Evolutionary conservation across 1,140 invertebrate species (phyloP).

Genomic region (Holcopasites calliopsidis): DNA sequence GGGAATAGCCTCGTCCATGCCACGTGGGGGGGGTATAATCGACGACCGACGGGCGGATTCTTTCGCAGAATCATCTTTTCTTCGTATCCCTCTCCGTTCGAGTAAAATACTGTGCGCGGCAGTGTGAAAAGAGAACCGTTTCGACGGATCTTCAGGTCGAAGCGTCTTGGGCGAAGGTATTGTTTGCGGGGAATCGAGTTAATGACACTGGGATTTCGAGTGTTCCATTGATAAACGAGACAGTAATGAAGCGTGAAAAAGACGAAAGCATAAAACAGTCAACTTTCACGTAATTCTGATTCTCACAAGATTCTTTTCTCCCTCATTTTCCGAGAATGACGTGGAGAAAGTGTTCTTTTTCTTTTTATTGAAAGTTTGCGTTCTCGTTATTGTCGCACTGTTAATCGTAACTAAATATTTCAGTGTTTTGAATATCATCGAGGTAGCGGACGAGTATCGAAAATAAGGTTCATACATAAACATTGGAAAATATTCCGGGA

Average conservation of each 20-base stretch:
- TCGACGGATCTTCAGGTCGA: background rate
- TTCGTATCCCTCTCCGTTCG: background rate
- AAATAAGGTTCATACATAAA: background rate
- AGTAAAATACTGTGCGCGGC: conserved; percentile 12
- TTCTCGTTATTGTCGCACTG: too few species aligned
- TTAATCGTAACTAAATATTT: background rate
- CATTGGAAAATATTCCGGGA: background rate
- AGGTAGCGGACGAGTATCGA: background rate
- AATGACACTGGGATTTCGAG: background rate
- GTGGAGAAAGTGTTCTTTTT: too few species aligned
- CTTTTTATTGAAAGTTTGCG: too few species aligned
- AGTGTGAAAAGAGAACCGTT: background rate
- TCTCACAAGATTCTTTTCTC: too few species aligned
- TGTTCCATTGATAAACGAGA: too few species aligned
- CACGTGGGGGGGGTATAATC: background rate
- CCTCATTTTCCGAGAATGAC: too few species aligned
- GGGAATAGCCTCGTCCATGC: conserved; percentile 36
- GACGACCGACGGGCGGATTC: conserved; percentile 23
- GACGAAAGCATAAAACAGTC: too few species aligned
- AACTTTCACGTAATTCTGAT: too few species aligned
- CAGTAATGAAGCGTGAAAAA: too few species aligned
- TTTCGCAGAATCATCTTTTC: conserved; percentile 46
- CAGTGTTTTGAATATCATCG: background rate
- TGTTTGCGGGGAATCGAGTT: background rate
- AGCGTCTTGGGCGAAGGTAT: background rate